These are phyloP conservation scores for Oophaga pumilio DNA, from an alignment of 2,113 vertebrate genomes.

Conservation along the genomic window DNA sequence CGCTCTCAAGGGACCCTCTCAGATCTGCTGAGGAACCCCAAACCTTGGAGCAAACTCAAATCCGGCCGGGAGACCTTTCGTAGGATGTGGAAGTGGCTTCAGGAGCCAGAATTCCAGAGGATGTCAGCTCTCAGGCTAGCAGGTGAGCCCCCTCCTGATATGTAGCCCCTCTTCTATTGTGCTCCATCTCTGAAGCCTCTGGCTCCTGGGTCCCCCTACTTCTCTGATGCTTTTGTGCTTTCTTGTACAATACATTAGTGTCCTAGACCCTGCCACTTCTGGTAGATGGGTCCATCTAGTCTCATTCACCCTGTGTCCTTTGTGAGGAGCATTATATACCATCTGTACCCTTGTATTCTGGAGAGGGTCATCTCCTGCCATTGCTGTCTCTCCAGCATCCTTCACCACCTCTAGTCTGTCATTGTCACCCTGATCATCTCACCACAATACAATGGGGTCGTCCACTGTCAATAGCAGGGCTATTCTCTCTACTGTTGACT, in stretches of 20 bases:
- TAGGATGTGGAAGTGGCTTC: conserved; percentile 99
- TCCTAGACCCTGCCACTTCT: background rate
- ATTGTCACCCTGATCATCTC: background rate
- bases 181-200: too few relatives aligned
- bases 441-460: background rate
- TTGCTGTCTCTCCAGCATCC: background rate
- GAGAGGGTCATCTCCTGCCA: background rate
- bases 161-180: too few relatives aligned
- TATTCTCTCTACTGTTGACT: background rate
- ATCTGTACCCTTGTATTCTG: background rate
- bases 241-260: background rate
- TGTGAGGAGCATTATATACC: background rate
- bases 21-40: conserved; percentile 97
- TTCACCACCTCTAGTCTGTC: background rate
- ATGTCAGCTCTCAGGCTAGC: conserved; percentile 98
- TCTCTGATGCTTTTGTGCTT: background rate
- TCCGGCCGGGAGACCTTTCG: conserved; percentile 98
- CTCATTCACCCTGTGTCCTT: background rate
- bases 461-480: background rate
- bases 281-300: background rate
- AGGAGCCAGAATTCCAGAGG: conserved; percentile 98
- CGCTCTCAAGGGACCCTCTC: conserved; percentile 98
- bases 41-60: conserved; percentile 99
- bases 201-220: background rate
- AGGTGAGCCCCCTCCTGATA: conserved; percentile 86